Evolutionary conservation across 2,113 vertebrate genomes (phyloP).

Genomic region (Sylvilagus bachmani): DNA sequence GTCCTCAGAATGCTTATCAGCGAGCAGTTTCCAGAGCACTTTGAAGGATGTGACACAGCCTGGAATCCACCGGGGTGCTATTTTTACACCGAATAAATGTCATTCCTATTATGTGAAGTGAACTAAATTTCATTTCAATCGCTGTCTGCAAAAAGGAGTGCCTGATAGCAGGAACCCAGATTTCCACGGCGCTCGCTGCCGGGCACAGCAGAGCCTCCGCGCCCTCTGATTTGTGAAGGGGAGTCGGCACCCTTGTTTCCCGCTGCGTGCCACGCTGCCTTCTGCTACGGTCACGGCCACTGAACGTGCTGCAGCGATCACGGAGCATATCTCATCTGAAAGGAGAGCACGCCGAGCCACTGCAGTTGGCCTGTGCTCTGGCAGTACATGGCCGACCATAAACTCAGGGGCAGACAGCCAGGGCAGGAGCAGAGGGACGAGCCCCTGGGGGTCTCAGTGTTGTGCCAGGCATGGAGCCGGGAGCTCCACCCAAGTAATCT

Average conservation of each 20-base stretch:
- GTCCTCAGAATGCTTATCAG: slow-evolving; percentile 24
- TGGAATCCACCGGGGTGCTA: slow-evolving; percentile 52
- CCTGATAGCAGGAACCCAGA: background rate
- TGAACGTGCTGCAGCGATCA: background rate
- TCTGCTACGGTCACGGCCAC: background rate
- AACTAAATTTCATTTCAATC: slow-evolving; percentile 52
- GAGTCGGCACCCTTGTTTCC: background rate
- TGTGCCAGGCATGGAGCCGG: background rate
- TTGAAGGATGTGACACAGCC: background rate
- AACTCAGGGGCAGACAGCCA: fast-evolving
- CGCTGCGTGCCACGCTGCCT: background rate
- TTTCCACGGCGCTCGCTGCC: background rate
- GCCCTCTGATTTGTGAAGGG: slow-evolving; percentile 33
- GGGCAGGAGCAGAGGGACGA: background rate
- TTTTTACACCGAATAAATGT: slow-evolving; percentile 68
- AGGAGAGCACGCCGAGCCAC: background rate
- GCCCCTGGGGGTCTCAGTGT: fast-evolving
- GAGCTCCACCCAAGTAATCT: background rate
- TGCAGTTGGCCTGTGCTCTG: background rate
- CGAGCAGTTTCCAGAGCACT: slow-evolving; percentile 22
- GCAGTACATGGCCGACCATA: background rate
- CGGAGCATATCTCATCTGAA: background rate
- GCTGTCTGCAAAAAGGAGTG: background rate
- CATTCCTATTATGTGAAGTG: slow-evolving; percentile 50
- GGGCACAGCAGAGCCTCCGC: background rate